Evolutionary conservation across 2,888 invertebrate genomes (phyloP), one percentile per base, ranked within the genome.

Genomic region (Caenorhabditis becei): DNA sequence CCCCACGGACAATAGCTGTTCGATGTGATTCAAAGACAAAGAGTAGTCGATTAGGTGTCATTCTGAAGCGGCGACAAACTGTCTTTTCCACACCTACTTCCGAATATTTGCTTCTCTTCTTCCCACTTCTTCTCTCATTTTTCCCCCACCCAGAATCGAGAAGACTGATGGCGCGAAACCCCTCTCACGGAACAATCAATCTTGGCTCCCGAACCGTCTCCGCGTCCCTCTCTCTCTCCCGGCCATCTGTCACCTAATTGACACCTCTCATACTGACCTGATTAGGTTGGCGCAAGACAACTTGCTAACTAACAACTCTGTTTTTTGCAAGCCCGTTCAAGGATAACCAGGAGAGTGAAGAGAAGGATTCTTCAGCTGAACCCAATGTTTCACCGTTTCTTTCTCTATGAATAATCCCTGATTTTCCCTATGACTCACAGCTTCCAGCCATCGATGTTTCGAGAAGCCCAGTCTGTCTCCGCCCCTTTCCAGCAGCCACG

Each of bases 161-260:
- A 28, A 35, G 16, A 61, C 23, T 10, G 26, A 44, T 37, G 66
- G 66, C 66, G 66, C 66, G 56, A 70, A 69, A 49, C 63, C 63
- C 10, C 51, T 23, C 51, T 26, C 53, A 18, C 14, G 20, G 28
- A 61, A 32, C 56, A 16, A 72, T 72, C 63, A 72, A 72, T 72
- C 72, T 71, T 71, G 61, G 70, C 70, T 70, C 70, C 61, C 70
- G 51, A 44, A 51, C 37, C 51, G 24, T 35, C 24, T 44, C 20
- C 28, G 49, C 49, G 59, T 49, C 51, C 35, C 41, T n/a, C 7
- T 41, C 5, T 53, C 32, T 56, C 56, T 56, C 62, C 35, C 65
- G 72, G 49, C 65, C 72, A 74, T 74, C 72, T 58, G 65, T 65
- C 72, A 74, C 56, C 72, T 74, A 74, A 66, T 74, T 74, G 74